phyloP scores from a whole-genome alignment of 2,113 vertebrate genomes.

The Cardinalis cardinalis region DNA sequence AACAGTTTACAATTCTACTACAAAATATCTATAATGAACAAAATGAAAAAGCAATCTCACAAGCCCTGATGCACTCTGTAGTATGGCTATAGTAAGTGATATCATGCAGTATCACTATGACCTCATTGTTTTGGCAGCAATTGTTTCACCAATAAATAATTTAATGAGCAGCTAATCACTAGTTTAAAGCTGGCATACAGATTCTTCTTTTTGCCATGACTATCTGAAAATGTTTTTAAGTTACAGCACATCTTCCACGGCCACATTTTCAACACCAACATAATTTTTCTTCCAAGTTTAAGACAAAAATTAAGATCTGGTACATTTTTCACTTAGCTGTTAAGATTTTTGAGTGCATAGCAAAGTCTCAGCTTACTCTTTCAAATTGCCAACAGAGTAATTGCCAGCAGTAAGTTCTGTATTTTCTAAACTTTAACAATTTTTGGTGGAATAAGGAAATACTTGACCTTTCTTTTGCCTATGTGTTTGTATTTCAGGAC shows the following conservation, averaged over 20 bases:
- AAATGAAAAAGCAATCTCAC: not conserved
- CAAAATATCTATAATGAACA: not conserved
- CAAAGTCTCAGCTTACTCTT: not conserved
- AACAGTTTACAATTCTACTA: not conserved
- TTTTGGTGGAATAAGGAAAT: not conserved
- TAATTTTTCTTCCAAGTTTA: not conserved
- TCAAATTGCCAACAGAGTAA: not conserved
- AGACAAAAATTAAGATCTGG: not conserved
- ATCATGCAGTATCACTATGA: not conserved
- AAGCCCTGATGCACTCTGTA: not conserved
- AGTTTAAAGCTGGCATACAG: not conserved
- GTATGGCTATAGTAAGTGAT: not conserved
- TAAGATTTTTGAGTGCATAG: not conserved
- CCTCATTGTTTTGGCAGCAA: not conserved
- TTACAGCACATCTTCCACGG: not conserved
- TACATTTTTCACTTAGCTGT: not conserved
- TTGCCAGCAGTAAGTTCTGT: not conserved
- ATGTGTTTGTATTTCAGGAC: not conserved
- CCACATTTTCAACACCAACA: not conserved
- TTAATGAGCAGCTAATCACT: not conserved
- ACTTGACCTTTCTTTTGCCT: not conserved
- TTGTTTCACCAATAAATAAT: conserved; percentile 5
- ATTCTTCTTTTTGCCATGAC: not conserved
- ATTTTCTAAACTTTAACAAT: not conserved
- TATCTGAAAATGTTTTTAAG: not conserved